Evolutionary conservation across 2,797 vertebrate genomes (phyloP).

Genomic region (Okamejei kenojei): DNA sequence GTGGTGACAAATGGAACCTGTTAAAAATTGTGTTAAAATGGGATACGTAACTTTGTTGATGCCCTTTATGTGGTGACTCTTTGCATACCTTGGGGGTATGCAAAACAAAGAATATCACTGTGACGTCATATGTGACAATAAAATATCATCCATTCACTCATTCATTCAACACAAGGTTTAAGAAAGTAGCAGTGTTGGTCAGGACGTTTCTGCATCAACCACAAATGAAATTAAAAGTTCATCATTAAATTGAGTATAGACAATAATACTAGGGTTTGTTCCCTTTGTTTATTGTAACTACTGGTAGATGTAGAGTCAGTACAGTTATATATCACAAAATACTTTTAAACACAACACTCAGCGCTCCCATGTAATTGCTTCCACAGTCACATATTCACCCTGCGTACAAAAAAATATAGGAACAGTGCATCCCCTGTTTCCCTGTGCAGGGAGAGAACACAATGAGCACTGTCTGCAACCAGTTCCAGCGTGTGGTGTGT

Average conservation of each 20-base stretch:
- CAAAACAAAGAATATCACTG: too few species aligned
- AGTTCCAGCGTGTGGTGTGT: neutral
- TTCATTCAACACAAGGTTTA: too few species aligned
- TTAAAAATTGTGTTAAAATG: too few species aligned
- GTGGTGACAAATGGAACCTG: too few species aligned
- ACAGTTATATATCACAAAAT: constrained; percentile 32
- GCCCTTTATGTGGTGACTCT: too few species aligned
- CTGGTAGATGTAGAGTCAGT: constrained; percentile 2
- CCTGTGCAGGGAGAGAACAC: neutral
- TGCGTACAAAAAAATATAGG: neutral
- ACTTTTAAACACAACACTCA: constrained; percentile 25
- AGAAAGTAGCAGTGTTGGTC: too few species aligned
- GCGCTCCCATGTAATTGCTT: neutral
- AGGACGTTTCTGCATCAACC: too few species aligned
- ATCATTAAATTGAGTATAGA: neutral
- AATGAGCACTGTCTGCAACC: neutral
- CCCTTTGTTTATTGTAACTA: constrained; percentile 18
- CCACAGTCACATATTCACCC: neutral
- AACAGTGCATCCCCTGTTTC: neutral
- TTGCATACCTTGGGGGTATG: too few species aligned
- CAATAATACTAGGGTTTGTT: neutral
- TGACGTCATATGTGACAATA: too few species aligned
- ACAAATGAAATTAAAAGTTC: too few species aligned
- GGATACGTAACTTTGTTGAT: too few species aligned
- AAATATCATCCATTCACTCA: too few species aligned